phyloP scores from a whole-genome alignment of 2,888 invertebrate species.

The Catocala fraxini region DNA sequence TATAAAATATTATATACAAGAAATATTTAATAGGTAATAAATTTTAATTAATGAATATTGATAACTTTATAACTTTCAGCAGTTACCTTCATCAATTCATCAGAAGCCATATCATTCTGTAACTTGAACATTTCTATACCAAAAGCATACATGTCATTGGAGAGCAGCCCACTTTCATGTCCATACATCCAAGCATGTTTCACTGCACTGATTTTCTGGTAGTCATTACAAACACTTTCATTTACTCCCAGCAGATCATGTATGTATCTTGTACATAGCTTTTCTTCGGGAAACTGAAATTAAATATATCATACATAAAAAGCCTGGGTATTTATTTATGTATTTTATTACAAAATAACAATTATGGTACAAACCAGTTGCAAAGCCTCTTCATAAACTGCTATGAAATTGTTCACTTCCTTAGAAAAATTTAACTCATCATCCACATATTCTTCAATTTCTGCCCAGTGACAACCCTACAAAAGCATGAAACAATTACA shows the following conservation, averaged over 20 bases:
- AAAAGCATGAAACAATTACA: slow-evolving; percentile 25
- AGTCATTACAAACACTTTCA: slow-evolving; percentile 64
- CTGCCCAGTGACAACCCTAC: slow-evolving; percentile 77
- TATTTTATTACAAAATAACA: neutral
- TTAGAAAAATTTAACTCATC: slow-evolving; percentile 63
- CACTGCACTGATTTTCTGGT: slow-evolving; percentile 70
- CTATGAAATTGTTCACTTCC: slow-evolving; percentile 70
- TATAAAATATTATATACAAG: too few relatives aligned
- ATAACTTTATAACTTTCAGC: too few relatives aligned
- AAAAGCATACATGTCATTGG: slow-evolving; percentile 78
- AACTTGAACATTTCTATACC: slow-evolving; percentile 74
- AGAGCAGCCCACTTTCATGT: slow-evolving; percentile 71
- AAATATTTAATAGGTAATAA: too few relatives aligned
- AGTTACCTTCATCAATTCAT: slow-evolving; percentile 70
- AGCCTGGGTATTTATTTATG: neutral
- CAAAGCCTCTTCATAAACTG: slow-evolving; percentile 77
- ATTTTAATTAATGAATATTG: too few relatives aligned
- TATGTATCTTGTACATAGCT: slow-evolving; percentile 76
- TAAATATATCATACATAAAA: slow-evolving; percentile 1
- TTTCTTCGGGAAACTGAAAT: slow-evolving; percentile 75
- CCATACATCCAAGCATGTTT: slow-evolving; percentile 79
- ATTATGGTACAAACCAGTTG: slow-evolving; percentile 56
- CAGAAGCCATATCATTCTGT: slow-evolving; percentile 63
- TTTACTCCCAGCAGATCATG: slow-evolving; percentile 68
- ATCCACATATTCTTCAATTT: slow-evolving; percentile 72